A percentile compares a stretch with the other conserved stretches of the same genome.
phyloP scores from a whole-genome alignment of 2,797 vertebrate species.

The Hybognathus amarus region DNA sequence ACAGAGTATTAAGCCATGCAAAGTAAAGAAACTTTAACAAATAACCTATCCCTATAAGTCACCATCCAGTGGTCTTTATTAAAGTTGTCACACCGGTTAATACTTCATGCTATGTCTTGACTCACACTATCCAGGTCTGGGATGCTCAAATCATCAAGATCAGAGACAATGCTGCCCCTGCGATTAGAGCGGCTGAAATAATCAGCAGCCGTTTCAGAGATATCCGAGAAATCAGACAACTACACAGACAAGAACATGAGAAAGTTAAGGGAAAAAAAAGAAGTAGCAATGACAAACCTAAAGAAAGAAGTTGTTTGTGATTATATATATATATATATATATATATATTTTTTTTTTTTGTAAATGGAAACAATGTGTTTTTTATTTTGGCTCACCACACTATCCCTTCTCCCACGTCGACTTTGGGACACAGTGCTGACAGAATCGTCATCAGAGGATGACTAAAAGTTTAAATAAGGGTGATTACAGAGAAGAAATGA shows the following conservation, averaged over 20 bases:
- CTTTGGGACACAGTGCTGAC: slow-evolving; percentile 84
- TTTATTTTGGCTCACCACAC: slow-evolving; percentile 81
- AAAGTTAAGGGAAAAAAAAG: background rate
- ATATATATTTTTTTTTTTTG: background rate
- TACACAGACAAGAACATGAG: slow-evolving; percentile 62
- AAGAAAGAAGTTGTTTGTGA: slow-evolving; percentile 20
- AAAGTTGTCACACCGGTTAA: background rate
- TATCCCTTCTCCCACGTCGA: slow-evolving; percentile 80
- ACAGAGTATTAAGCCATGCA: slow-evolving; percentile 20
- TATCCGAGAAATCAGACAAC: slow-evolving; percentile 88
- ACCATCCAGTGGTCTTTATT: background rate
- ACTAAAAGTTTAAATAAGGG: slow-evolving; percentile 70
- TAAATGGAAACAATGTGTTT: background rate
- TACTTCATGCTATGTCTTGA: slow-evolving; percentile 64
- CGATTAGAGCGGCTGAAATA: slow-evolving; percentile 94
- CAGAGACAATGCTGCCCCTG: slow-evolving; percentile 92
- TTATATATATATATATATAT: too few relatives aligned
- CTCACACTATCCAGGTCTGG: slow-evolving; percentile 90
- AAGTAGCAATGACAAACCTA: background rate
- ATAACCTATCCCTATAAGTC: background rate
- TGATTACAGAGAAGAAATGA: slow-evolving; percentile 48
- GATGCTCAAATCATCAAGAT: slow-evolving; percentile 87
- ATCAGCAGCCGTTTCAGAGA: slow-evolving; percentile 92
- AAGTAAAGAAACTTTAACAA: background rate
- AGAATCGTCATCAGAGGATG: slow-evolving; percentile 82